phyloP scores from a whole-genome alignment of 2,888 invertebrate genomes.

The Digitonthophagus gazella region DNA sequence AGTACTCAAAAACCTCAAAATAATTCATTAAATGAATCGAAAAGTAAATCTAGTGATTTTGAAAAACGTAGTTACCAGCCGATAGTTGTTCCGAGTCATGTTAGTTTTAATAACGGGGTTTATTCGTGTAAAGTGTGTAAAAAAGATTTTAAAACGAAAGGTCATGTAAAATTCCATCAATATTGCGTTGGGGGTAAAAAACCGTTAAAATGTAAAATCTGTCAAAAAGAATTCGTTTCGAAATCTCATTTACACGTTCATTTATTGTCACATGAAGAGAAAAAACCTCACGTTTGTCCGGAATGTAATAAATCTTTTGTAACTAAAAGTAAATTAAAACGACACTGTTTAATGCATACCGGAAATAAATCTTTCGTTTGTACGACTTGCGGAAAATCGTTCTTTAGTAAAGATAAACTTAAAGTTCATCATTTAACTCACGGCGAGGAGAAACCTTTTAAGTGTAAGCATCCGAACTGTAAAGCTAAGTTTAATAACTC shows the following conservation, averaged over 20 bases:
- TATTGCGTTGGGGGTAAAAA: conserved; percentile 59
- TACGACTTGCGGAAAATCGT: conserved; percentile 60
- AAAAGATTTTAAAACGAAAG: conserved; percentile 67
- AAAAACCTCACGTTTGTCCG: conserved; percentile 60
- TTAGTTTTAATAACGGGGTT: conserved; percentile 48
- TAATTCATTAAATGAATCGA: too few relatives aligned
- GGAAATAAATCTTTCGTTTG: conserved; percentile 57
- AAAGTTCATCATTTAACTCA: conserved; percentile 64
- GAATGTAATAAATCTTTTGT: conserved; percentile 68
- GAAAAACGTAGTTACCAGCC: conserved; percentile 34
- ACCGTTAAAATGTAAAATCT: conserved; percentile 54
- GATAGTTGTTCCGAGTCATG: conserved; percentile 41
- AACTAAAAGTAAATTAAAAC: conserved; percentile 66
- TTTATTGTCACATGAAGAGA: conserved; percentile 63
- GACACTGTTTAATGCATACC: conserved; percentile 67
- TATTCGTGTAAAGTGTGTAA: conserved; percentile 68
- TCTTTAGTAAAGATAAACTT: conserved; percentile 59
- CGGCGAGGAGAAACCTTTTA: conserved; percentile 61
- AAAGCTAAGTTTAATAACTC: conserved; percentile 59
- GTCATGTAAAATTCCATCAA: conserved; percentile 64
- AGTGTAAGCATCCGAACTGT: conserved; percentile 62
- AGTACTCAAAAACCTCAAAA: conserved; percentile 6
- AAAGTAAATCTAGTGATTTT: neutral
- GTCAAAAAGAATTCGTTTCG: conserved; percentile 64
- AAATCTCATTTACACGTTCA: conserved; percentile 74